Evolutionary conservation across 1,140 invertebrate genomes (phyloP).

Genomic region (Lasaia peninsularis): DNA sequence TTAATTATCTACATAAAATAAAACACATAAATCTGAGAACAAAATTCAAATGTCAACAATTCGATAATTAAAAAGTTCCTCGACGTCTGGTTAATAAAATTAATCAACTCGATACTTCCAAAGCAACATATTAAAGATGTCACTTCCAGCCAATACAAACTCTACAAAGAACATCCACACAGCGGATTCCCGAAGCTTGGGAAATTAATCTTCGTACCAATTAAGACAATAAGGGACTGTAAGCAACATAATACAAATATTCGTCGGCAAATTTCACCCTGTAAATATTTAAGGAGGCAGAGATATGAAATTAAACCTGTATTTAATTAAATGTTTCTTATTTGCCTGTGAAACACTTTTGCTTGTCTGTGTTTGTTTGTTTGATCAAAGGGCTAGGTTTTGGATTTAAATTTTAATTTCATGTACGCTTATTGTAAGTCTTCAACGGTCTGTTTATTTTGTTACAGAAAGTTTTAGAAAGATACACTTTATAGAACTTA

Average conservation of each 20-base stretch:
- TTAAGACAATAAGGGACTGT: constrained; percentile 52
- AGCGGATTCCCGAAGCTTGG: constrained; percentile 41
- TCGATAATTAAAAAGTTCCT: too few species aligned
- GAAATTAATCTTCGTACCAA: constrained; percentile 62
- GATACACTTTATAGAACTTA: too few species aligned
- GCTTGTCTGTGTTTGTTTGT: background rate
- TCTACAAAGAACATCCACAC: constrained; percentile 26
- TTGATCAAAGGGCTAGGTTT: too few species aligned
- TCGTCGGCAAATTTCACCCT: constrained; percentile 40
- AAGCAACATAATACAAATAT: constrained; percentile 53
- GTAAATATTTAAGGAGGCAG: constrained; percentile 35
- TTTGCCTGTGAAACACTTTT: background rate
- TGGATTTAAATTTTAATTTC: too few species aligned
- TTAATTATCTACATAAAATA: too few species aligned
- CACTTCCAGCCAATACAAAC: constrained; percentile 23
- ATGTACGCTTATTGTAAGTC: too few species aligned
- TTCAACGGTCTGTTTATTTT: too few species aligned
- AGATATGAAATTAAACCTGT: constrained; percentile 22
- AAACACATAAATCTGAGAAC: too few species aligned
- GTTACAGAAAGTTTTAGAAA: too few species aligned
- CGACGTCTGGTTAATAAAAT: background rate
- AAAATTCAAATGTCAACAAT: too few species aligned
- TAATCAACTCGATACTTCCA: background rate
- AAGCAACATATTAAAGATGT: background rate
- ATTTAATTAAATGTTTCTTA: background rate